phyloP scores from a whole-genome alignment of 2,113 vertebrate species.

The Strix uralensis region DNA sequence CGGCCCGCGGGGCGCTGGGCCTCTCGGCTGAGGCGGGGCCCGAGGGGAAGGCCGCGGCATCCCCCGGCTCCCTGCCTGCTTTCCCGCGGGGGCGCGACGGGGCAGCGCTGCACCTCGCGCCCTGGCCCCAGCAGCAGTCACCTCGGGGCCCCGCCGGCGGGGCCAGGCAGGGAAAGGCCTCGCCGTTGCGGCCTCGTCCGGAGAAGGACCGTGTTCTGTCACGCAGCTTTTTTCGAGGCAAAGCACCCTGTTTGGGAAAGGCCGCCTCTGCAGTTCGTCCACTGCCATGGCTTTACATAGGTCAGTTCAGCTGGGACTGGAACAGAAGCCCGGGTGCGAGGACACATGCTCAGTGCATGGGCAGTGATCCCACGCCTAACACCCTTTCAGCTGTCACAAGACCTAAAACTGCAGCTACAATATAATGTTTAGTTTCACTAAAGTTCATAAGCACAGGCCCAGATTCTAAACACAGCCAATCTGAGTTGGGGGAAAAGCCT shows the following conservation, averaged over 20 bases:
- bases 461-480: neutral
- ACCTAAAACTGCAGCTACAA: neutral
- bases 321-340: no score
- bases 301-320: neutral
- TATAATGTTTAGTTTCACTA: neutral
- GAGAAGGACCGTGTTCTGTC: neutral
- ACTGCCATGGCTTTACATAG: neutral
- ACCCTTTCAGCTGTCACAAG: neutral
- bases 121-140: neutral
- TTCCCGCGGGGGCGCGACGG: rapidly evolving
- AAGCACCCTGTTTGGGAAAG: neutral
- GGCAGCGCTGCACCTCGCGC: neutral
- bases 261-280: neutral
- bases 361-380: neutral
- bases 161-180: neutral
- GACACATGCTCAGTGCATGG: rapidly evolving
- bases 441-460: neutral
- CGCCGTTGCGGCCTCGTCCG: neutral
- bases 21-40: rapidly evolving
- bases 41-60: neutral
- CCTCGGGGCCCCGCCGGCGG: neutral
- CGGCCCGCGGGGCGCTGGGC: neutral
- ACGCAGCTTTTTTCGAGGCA: neutral
- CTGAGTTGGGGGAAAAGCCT: rapidly evolving
- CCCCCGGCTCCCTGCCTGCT: no score